phyloP scores from a whole-genome alignment of 2,113 vertebrate genomes.

The Mesembrinibis cayennensis region DNA sequence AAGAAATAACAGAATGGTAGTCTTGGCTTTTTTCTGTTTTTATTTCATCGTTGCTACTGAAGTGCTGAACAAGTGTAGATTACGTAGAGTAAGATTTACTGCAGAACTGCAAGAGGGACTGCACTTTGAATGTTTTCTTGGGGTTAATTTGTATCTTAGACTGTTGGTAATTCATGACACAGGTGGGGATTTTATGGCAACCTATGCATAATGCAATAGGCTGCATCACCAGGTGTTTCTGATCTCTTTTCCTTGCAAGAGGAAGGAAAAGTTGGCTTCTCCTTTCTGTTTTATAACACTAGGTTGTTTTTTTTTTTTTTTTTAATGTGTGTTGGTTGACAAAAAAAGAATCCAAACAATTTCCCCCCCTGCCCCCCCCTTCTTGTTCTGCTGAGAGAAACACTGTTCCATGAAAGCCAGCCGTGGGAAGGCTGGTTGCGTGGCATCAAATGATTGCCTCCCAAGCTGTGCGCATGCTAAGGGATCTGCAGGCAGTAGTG shows the following conservation, averaged over 20 bases:
- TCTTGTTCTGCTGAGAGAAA: neutral
- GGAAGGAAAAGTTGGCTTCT: neutral
- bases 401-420: neutral
- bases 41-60: neutral
- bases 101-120: neutral
- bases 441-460: neutral
- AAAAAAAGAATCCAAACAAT: neutral
- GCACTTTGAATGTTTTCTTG: neutral
- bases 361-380: neutral
- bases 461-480: neutral
- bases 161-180: neutral
- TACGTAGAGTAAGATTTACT: neutral
- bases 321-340: neutral
- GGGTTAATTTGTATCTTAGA: neutral
- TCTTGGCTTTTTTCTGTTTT: neutral
- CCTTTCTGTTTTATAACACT: neutral
- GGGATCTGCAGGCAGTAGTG: neutral
- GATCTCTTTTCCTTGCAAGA: neutral
- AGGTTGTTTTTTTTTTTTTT: neutral
- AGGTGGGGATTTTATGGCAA: neutral
- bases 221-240: neutral
- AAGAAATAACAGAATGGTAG: neutral
- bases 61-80: neutral
- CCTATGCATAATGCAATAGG: neutral
- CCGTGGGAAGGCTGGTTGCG: neutral